Percentiles rank a stretch among this genome's conserved stretches.
These are phyloP conservation scores for Furnarius figulus DNA, from an alignment of 2,113 vertebrate species.

Conservation along the genomic window DNA sequence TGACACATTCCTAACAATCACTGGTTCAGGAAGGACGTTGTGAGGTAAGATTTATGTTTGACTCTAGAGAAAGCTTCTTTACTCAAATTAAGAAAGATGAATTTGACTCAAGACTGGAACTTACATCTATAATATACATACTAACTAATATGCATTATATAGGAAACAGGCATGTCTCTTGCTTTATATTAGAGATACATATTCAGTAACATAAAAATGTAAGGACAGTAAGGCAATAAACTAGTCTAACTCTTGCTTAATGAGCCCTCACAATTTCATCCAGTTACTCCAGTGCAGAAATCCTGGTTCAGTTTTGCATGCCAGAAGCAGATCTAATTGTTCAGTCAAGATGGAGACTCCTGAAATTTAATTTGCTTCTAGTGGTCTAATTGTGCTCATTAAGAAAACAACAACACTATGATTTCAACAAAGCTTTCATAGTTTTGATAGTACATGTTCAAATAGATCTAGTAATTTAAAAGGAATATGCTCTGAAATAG, in stretches of 20 bases:
- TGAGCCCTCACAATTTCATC: not conserved
- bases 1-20: not conserved
- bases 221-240: not conserved
- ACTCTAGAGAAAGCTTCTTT: not conserved
- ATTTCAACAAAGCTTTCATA: not conserved
- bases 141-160: not conserved
- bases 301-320: not conserved
- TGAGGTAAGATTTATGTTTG: not conserved
- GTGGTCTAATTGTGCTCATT: not conserved
- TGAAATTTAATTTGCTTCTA: not conserved
- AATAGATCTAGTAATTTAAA: not conserved
- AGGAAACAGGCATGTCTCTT: not conserved
- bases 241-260: not conserved
- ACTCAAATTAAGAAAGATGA: not conserved
- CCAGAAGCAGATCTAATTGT: not conserved
- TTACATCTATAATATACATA: not conserved
- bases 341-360: not conserved
- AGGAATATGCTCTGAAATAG: not conserved
- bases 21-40: not conserved
- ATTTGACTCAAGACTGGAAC: not conserved
- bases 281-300: not conserved
- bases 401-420: not conserved
- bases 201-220: not conserved
- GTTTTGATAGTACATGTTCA: not conserved
- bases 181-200: not conserved